Evolutionary conservation across 2,113 vertebrate species (phyloP), one percentile per base, ranked within the genome.

Genomic region (Ceratotherium simum): DNA sequence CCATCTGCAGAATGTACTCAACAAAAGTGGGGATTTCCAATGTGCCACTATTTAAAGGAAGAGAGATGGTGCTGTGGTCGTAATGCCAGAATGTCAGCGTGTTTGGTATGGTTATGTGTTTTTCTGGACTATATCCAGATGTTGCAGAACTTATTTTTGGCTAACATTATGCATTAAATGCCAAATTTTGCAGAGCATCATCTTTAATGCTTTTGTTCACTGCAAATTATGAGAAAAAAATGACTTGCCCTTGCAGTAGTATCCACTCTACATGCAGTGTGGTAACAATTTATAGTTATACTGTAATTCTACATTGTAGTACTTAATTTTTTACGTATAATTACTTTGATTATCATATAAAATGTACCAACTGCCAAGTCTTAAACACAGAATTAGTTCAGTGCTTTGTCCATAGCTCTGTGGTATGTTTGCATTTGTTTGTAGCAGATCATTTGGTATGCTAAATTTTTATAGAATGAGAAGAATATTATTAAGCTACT

Each of bases 1-100:
- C 93, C 18, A 29, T 95, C 97, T 98, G 51, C 98, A 99, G 99
- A 99, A 90, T 95, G 89, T 97, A 95, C 84, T 2, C 82, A 86
- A 29, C 96, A 98, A 94, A 97, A 96, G 65, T 99, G 99, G 98
- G 99, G 99, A 36, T 99, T 99, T 98, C 99, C 99, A 90, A 99
- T 99, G 99, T 99, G 99, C 97, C 99, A 95, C 87, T 99, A 99
- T 98, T 99, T 99, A 97, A 99, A 99, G 96, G 98, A 99, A 93
- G 98, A 98, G 86, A 97, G 98, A 86, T 99, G 99, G 98, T 99
- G 98, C 97, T 99, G 99, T 93, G 99, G 99, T 94, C 98, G 99
- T 62, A 99, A 99, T 94, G 99, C 99, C 97, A 99, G 99, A 98
- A 99, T 99, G 99, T 99, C 99, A 90, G 99, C 99, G 0, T 99